Percentiles rank a stretch among this genome's conserved stretches.
phyloP scores from a whole-genome alignment of 2,888 invertebrate species.

The Drymonia ruficornis region DNA sequence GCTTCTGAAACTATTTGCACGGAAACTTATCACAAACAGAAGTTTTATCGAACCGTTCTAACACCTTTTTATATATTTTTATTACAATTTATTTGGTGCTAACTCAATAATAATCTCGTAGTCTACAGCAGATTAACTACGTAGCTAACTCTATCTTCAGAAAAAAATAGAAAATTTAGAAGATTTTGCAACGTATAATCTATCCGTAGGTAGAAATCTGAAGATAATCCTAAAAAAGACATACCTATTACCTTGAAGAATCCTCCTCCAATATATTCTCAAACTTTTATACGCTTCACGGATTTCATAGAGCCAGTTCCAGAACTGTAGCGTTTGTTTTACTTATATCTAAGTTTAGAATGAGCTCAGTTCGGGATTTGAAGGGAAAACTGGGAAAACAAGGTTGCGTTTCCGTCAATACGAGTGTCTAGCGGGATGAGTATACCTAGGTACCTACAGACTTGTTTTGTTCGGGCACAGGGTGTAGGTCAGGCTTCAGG shows the following conservation, averaged over 20 bases:
- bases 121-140: too few relatives aligned
- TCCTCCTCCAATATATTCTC: background rate
- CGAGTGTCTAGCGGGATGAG: slow-evolving; percentile 19
- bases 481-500: slow-evolving; percentile 28
- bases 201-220: too few relatives aligned
- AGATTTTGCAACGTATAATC: too few relatives aligned
- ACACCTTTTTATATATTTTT: too few relatives aligned
- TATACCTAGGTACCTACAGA: slow-evolving; percentile 17
- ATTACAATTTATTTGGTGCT: too few relatives aligned
- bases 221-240: background rate
- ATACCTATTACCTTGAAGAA: background rate
- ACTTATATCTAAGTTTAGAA: slow-evolving; percentile 8
- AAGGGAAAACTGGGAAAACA: slow-evolving; percentile 44
- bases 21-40: too few relatives aligned
- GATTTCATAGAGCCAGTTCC: slow-evolving; percentile 10
- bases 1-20: too few relatives aligned
- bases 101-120: too few relatives aligned
- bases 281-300: slow-evolving; percentile 17
- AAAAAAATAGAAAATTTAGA: background rate
- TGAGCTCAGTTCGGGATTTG: slow-evolving; percentile 27
- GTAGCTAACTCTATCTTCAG: background rate
- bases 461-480: slow-evolving; percentile 24
- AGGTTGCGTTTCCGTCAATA: slow-evolving; percentile 46
- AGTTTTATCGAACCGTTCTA: too few relatives aligned
- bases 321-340: slow-evolving; percentile 18